A percentile compares a stretch with the other conserved stretches of the same genome.
These are phyloP conservation scores for Pseudochirops corinnae DNA, from an alignment of 2,797 vertebrate genomes.

Conservation along the genomic window DNA sequence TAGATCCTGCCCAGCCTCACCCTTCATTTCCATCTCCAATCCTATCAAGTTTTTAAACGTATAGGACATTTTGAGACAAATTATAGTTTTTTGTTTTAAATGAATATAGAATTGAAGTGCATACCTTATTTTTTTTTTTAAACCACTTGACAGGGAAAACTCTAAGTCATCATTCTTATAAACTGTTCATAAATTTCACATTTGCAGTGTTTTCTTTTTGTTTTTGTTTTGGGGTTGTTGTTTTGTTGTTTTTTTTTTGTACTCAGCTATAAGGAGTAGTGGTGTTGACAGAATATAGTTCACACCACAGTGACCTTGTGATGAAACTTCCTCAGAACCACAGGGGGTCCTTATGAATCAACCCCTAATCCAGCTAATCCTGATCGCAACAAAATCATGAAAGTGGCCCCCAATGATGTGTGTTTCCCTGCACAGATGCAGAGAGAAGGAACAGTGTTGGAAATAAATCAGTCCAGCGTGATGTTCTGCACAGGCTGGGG, in stretches of 20 bases:
- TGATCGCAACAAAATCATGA: conserved; percentile 89
- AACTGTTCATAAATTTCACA: conserved; percentile 73
- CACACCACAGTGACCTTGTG: conserved; percentile 90
- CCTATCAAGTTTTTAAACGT: conserved; percentile 80
- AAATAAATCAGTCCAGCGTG: conserved; percentile 76
- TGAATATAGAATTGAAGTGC: conserved; percentile 42
- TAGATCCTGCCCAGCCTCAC: conserved; percentile 72
- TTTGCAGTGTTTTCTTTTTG: conserved; percentile 64
- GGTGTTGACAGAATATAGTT: conserved; percentile 88
- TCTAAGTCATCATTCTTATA: conserved; percentile 59
- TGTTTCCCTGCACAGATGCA: conserved; percentile 83
- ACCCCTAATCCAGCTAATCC: conserved; percentile 98
- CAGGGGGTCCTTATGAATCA: conserved; percentile 94
- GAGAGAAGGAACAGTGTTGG: conserved; percentile 72
- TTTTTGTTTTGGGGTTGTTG: conserved; percentile 3
- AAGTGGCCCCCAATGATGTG: conserved; percentile 86
- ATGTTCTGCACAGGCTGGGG: conserved; percentile 69
- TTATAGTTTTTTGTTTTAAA: conserved; percentile 72
- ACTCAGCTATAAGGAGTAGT: conserved; percentile 80
- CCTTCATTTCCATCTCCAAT: conserved; percentile 79
- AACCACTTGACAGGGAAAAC: conserved; percentile 55
- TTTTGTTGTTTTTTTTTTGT: conserved; percentile 58
- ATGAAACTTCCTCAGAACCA: conserved; percentile 92
- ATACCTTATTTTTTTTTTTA: conserved; percentile 49
- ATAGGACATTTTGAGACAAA: conserved; percentile 63